Percentiles rank a stretch among this genome's conserved stretches.
Evolutionary conservation across 2,113 vertebrate genomes (phyloP).

Genomic region (Clarias gariepinus): DNA sequence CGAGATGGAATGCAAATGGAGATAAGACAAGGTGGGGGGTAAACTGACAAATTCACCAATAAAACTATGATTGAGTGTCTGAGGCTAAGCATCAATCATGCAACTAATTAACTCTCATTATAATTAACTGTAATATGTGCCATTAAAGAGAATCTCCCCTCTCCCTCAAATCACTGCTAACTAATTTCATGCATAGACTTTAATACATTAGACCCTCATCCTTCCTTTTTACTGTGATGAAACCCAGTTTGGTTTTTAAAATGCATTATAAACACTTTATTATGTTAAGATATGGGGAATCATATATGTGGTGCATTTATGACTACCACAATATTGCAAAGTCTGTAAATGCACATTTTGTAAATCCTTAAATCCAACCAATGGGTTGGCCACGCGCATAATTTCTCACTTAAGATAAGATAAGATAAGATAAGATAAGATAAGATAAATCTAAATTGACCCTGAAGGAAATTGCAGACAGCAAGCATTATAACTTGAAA

Average conservation of each 20-base stretch:
- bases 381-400: too few species aligned
- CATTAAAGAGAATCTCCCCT: conserved; percentile 69
- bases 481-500: too few species aligned
- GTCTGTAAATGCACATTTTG: background rate
- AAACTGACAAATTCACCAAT: conserved; percentile 71
- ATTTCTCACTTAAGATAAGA: too few species aligned
- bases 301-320: background rate
- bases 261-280: conserved; percentile 62
- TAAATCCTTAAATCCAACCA: too few species aligned
- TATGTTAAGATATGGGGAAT: conserved; percentile 55
- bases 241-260: conserved; percentile 59
- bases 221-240: conserved; percentile 51
- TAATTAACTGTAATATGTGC: conserved; percentile 73
- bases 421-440: too few species aligned
- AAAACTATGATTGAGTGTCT: conserved; percentile 72
- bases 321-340: too few species aligned
- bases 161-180: conserved; percentile 68
- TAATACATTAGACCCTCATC: conserved; percentile 66
- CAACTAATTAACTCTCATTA: conserved; percentile 72
- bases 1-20: conserved; percentile 75
- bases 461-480: too few species aligned
- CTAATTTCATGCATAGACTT: conserved; percentile 63
- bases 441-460: too few species aligned
- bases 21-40: conserved; percentile 64
- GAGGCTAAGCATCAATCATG: conserved; percentile 72